Base-by-base conservation (phyloP, 2,113 vertebrate species). In the Menidia beryllina region DNA sequence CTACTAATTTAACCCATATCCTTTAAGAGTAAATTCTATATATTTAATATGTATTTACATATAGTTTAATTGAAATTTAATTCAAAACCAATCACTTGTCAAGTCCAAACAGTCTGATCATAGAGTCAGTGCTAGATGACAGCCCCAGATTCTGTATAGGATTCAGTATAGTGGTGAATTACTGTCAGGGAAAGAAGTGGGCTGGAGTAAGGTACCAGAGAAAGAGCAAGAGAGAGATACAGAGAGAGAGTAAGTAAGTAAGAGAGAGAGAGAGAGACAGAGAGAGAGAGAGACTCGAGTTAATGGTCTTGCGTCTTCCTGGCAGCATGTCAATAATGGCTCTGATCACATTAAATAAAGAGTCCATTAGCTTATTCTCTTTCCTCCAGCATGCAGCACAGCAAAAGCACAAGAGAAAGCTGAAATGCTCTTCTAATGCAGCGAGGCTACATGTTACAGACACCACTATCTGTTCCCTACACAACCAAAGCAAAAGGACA, bases 261-360 rank as follows among this genome's bases (percentile, higher is more conserved):
- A n/a, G n/a, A 80, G 81, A 86, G 71, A 26, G 72, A 84, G 59
- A 80, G 38, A 19, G 39, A 50, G 27, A 72, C 60, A 72, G 80
- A 84, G 66, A 49, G 66, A 79, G 75, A 84, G 41, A 63, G 49
- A 82, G 81, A 94, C 92, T 93, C 91, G 92, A 95, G 95, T 95
- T 99, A 98, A 99, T 99, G 96, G 96, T 94, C 95, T 94, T 95
- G 95, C 91, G 66, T 97, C 95, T 98, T 97, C 95, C 96, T 98
- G 96, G 96, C 96, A 96, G 96, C 95, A 96, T 97, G 96, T 98
- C 97, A 98, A 96, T 97, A 99, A 97, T 96, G 94, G 93, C 94
- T 96, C 94, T 98, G 97, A 98, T 99, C 96, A 95, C 95, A 96
- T 98, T 98, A 98, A 97, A 95, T 95, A 95, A 94, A 96, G 94